Conservation (phyloP, 1,140 invertebrate genomes). For the Paraescarpia echinospica region DNA sequence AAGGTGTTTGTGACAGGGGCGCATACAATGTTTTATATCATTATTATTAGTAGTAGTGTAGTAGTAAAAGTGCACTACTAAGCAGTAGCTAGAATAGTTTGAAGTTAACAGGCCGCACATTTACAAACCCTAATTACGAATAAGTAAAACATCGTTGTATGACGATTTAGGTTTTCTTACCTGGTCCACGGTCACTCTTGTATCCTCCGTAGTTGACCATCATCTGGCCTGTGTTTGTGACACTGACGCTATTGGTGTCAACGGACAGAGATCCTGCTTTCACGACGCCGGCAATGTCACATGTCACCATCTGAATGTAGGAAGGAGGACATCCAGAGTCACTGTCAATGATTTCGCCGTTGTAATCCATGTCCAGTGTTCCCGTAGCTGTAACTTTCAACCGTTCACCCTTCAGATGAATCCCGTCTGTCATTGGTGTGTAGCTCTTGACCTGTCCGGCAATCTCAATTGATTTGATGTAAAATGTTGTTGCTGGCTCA, state of each 20-base stretch:
- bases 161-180: slow-evolving; percentile 24
- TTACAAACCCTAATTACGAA: neutral
- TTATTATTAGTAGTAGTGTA: too few species aligned
- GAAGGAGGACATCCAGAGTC: neutral
- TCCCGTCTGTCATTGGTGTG: neutral
- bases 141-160: neutral
- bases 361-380: neutral
- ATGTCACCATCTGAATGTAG: neutral
- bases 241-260: slow-evolving; percentile 25
- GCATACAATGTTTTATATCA: too few species aligned
- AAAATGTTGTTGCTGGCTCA: neutral
- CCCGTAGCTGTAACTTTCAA: neutral
- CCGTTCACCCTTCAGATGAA: neutral
- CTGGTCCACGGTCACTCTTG: slow-evolving; percentile 35
- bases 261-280: slow-evolving; percentile 36
- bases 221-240: slow-evolving; percentile 31
- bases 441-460: neutral
- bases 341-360: neutral
- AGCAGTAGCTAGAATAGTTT: too few species aligned
- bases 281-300: neutral
- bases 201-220: slow-evolving; percentile 38
- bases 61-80: too few species aligned
- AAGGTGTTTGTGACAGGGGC: too few species aligned
- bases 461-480: neutral
- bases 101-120: neutral